Base-by-base conservation (phyloP, 2,113 vertebrate species). In the Ramphastos sulfuratus region DNA sequence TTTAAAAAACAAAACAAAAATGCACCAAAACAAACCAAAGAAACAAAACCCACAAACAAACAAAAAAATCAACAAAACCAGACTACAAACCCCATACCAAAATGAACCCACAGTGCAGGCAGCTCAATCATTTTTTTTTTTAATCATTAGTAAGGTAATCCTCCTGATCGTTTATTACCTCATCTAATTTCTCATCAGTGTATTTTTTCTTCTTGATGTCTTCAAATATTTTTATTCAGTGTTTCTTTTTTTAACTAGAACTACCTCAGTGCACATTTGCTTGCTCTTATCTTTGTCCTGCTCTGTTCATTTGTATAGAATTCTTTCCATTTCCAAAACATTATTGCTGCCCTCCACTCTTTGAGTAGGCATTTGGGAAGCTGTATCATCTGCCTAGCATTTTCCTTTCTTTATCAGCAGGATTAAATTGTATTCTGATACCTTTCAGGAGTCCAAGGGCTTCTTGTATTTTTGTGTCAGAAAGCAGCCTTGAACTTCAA, bases 331-430 rank as follows among this genome's bases (percentile, higher is more conserved):
- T 91, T 95, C 56, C 33, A 90, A 58, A 90, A 78, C 12, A 54
- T 82, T 89, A 73, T 86, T 4, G 1, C 48, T 60, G 35, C 21
- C 35, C 3, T 85, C 28, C 56, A 60, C 64, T 79, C 71, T 91
- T 90, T 60, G 37, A 82, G n/a, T 10, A 79, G 83, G 30, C 59
- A 10, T 90, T 84, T 85, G 74, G 54, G 60, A 89, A 89, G 42
- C 64, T 85, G 33, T n/a, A 85, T 54, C 33, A 28, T 7, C 74
- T 93, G 75, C 71, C 59, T 89, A 66, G 69, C 23, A 27, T 64
- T 94, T 89, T 61, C n/a, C 58, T 73, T 89, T 65, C 82, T 94
- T 95, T 87, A 82, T 85, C 79, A 80, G 89, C 52, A 89, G 56
- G 52, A 63, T 91, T 85, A 33, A 80, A 87, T 73, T 84, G 27